These are phyloP conservation scores for Pyrocephalus nanus DNA, from an alignment of 2,797 vertebrate genomes.

Conservation along the genomic window DNA sequence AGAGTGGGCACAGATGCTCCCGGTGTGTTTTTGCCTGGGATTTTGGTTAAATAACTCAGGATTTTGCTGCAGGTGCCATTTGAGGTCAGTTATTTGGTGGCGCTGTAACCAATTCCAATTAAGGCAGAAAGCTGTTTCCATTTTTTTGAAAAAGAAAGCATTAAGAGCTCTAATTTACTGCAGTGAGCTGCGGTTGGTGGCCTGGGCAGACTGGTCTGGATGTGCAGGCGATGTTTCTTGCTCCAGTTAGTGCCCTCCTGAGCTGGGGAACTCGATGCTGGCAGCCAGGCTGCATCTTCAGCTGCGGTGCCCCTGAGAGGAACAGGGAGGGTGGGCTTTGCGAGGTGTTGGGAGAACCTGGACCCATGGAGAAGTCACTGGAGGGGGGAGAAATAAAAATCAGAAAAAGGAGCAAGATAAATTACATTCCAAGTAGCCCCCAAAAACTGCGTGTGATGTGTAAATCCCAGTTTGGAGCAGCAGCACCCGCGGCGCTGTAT, in stretches of 20 bases:
- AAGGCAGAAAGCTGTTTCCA: background rate
- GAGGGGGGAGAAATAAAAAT: background rate
- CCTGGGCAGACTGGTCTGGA: background rate
- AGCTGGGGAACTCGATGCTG: fast-evolving
- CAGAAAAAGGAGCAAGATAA: fast-evolving
- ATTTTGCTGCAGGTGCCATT: background rate
- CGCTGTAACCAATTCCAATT: background rate
- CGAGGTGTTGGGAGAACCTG: fast-evolving
- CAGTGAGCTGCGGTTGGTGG: background rate
- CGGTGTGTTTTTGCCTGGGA: background rate
- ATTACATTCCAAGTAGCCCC: background rate
- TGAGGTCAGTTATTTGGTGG: fast-evolving
- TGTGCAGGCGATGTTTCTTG: fast-evolving
- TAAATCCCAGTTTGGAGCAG: conserved; percentile 41
- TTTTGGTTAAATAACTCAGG: background rate
- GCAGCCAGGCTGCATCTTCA: background rate
- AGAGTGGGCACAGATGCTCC: fast-evolving
- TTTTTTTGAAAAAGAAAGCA: background rate
- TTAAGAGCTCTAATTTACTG: background rate
- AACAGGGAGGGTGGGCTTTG: fast-evolving
- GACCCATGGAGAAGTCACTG: fast-evolving
- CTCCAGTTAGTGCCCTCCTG: fast-evolving
- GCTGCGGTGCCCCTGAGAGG: fast-evolving
- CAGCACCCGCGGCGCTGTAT: conserved; percentile 24
- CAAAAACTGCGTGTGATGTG: background rate